Percentiles rank a stretch among this genome's conserved stretches.
Conservation (phyloP, 2,113 vertebrate genomes). For the Thryonomys swinderianus region DNA sequence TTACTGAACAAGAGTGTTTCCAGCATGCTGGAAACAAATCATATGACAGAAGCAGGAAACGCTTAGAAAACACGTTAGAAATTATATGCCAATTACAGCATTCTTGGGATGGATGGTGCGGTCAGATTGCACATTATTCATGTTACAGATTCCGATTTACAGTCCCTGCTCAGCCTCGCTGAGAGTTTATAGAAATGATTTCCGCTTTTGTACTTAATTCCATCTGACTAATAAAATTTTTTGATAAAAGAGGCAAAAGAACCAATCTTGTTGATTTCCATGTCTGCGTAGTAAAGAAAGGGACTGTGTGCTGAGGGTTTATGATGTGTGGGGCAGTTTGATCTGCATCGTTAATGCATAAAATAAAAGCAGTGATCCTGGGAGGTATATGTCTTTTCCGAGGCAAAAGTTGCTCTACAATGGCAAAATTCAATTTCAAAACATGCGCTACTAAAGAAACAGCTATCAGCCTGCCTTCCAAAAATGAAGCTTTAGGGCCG, state of each 20-base stretch:
- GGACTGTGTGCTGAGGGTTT: constrained; percentile 68
- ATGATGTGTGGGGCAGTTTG: constrained; percentile 62
- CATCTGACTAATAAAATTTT: constrained; percentile 71
- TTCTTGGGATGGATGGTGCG: constrained; percentile 64
- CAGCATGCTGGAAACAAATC: constrained; percentile 78
- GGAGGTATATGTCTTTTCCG: constrained; percentile 61
- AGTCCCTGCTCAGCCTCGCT: constrained; percentile 64
- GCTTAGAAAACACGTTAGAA: constrained; percentile 81
- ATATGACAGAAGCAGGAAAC: constrained; percentile 77
- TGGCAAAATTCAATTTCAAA: constrained; percentile 61
- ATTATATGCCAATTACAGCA: constrained; percentile 79
- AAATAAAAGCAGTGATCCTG: constrained; percentile 53
- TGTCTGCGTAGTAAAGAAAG: constrained; percentile 65
- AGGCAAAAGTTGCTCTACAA: constrained; percentile 52
- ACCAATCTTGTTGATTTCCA: constrained; percentile 58
- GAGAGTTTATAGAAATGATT: constrained; percentile 77
- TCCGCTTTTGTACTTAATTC: constrained; percentile 71
- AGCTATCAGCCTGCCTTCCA: constrained; percentile 28
- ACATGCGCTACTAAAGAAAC: constrained; percentile 58
- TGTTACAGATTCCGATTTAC: constrained; percentile 72
- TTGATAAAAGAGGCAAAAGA: constrained; percentile 61
- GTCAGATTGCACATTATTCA: constrained; percentile 71
- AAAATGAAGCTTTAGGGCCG: constrained; percentile 61
- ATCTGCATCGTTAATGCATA: no score
- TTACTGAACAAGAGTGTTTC: constrained; percentile 74